phyloP scores from a whole-genome alignment of 2,888 invertebrate genomes.

The Caprella mutica region DNA sequence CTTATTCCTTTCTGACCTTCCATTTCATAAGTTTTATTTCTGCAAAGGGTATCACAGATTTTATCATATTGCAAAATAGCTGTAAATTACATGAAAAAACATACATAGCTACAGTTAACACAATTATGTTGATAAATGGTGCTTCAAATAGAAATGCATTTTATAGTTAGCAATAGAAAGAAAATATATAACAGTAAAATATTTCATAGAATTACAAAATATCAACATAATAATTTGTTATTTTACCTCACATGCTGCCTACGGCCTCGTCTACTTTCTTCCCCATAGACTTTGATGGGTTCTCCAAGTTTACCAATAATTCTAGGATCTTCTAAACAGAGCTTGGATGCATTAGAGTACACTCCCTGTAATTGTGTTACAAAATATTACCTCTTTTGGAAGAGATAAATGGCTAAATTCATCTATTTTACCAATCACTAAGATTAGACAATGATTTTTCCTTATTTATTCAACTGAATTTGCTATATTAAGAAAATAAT shows the following conservation, averaged over 20 bases:
- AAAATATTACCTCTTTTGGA: no score
- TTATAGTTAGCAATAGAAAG: no score
- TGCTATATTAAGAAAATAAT: no score
- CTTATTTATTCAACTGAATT: no score
- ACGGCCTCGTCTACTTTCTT: conserved; percentile 68
- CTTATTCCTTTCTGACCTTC: conserved; percentile 67
- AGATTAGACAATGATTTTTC: no score
- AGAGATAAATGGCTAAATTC: no score
- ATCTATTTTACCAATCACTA: no score
- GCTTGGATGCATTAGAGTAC: conserved; percentile 29
- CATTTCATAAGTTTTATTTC: conserved; percentile 60
- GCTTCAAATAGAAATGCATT: no score
- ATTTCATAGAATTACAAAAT: no score
- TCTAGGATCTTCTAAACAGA: conserved; percentile 47
- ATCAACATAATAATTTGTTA: conserved; percentile 39
- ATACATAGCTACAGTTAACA: not conserved
- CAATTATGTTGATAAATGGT: no score
- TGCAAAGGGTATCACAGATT: conserved; percentile 1
- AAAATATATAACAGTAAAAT: no score
- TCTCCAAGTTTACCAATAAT: conserved; percentile 74
- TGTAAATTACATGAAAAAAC: not conserved
- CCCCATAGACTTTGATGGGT: conserved; percentile 79
- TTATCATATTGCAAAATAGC: not conserved
- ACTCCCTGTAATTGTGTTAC: conserved; percentile 24
- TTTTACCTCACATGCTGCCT: conserved; percentile 60